These are phyloP conservation scores for Uropsilus gracilis DNA, from an alignment of 2,113 vertebrate species.

Conservation along the genomic window DNA sequence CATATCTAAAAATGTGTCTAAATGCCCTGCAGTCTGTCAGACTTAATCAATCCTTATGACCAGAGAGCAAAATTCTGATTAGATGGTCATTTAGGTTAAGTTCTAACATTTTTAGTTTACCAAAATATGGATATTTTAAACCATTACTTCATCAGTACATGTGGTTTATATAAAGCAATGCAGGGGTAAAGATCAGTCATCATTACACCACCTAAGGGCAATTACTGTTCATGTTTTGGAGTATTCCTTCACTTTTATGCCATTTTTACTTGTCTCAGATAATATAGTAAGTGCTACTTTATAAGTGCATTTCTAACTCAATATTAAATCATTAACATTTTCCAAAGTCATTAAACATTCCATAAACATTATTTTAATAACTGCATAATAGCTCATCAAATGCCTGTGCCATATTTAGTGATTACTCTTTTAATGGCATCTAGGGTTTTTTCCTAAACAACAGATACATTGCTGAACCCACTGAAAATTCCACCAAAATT, in stretches of 20 bases:
- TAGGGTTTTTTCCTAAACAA: conserved; percentile 36
- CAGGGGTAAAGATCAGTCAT: not conserved
- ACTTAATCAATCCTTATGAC: not conserved
- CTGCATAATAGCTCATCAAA: conserved; percentile 64
- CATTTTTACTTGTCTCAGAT: conserved; percentile 61
- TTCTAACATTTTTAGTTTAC: conserved; percentile 2
- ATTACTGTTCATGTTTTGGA: conserved; percentile 63
- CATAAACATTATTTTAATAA: conserved; percentile 74
- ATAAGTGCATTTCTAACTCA: conserved; percentile 60
- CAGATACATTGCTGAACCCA: not conserved
- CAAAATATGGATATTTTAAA: conserved; percentile 27
- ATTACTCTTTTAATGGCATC: conserved; percentile 54
- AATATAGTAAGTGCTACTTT: conserved; percentile 75
- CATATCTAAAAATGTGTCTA: not conserved
- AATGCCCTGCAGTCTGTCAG: not conserved
- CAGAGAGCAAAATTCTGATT: not conserved
- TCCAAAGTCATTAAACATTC: conserved; percentile 72
- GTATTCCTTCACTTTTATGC: conserved; percentile 59
- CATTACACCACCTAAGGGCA: not conserved
- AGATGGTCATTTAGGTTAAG: not conserved
- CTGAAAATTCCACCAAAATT: not conserved
- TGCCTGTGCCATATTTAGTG: conserved; percentile 66
- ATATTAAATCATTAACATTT: conserved; percentile 76
- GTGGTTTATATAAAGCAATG: not conserved
- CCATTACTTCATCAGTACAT: conserved; percentile 45